Evolutionary conservation across 2,113 vertebrate species (phyloP).

Genomic region (Pipra filicauda): DNA sequence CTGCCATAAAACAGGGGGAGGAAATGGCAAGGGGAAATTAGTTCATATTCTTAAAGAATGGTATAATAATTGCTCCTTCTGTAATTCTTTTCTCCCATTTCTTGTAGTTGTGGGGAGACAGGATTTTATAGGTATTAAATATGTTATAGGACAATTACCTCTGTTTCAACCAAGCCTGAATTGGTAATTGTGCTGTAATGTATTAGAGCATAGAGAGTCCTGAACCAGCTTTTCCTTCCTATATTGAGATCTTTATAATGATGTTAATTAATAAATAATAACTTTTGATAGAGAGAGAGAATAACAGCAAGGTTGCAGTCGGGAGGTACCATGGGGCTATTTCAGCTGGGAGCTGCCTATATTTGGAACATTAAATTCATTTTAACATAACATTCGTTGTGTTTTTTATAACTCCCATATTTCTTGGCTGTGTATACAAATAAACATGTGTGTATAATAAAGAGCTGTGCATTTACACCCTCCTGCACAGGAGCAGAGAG

Average conservation of each 20-base stretch:
- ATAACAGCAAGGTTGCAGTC: constrained; percentile 5
- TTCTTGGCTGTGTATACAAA: neutral
- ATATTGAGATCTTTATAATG: constrained; percentile 53
- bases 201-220: constrained; percentile 22
- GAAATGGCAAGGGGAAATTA: neutral
- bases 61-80: constrained; percentile 28
- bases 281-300: constrained; percentile 44
- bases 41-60: neutral
- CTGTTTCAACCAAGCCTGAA: constrained; percentile 41
- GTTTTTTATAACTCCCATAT: constrained; percentile 20
- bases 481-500: neutral
- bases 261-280: constrained; percentile 65
- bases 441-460: neutral
- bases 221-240: constrained; percentile 35
- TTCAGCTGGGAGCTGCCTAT: constrained; percentile 47
- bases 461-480: neutral
- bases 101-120: constrained; percentile 24
- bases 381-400: neutral
- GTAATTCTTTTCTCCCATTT: constrained; percentile 4
- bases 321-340: neutral
- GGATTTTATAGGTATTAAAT: constrained; percentile 50
- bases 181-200: constrained; percentile 50
- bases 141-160: constrained; percentile 41
- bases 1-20: neutral
- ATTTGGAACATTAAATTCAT: constrained; percentile 25